Base-by-base conservation (phyloP, 1,140 invertebrate genomes). In the Semibalanus balanoides region DNA sequence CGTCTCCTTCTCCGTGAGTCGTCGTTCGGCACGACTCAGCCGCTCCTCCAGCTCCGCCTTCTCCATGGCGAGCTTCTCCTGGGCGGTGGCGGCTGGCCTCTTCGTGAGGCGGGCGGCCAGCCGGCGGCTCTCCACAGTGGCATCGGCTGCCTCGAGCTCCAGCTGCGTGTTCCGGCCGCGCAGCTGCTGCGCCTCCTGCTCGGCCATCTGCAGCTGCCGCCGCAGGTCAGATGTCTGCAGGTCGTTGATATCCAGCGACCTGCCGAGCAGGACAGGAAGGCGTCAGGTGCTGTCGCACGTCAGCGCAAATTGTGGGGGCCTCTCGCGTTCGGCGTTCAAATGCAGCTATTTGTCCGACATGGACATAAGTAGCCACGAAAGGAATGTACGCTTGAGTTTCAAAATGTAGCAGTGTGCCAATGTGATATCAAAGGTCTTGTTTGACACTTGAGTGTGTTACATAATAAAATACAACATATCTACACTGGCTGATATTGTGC, bases 81-180 rank as follows among this genome's bases (percentile, higher is more conserved):
- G 76, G 40, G 76, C 77, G 14, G 74, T 79, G 11, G 78, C 69
- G 28, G 80, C 78, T 0, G 79, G 72, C n/a, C 78, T 76, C 76
- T 79, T 64, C 7, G 51, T 19, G 7, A 64, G 72, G 78, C 78
- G 30, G 76, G 74, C 27, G 73, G 78, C 71, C 80, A 78, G 40
- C 76, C 75, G 40, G 77, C 77, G 14, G 76, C 78, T 14, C 78
- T 73, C 31, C 78, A 79, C 7, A 78, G 72, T 22, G 78, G 76
- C 74, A 76, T 80, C 25, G 76, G 74, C 75, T 3, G 79, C 77
- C 30, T 80, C 79, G 51, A 83, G 75, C 43, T 82, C 81, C 79
- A 91, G 81, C 76, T 87, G 87, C 81, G 89, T 91, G 81, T 92
- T 92, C 82, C 93, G 91, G 70, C 87, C 85, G 76, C 84, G 83